These are phyloP conservation scores for Brachypalpus laphriformis DNA, from an alignment of 2,888 invertebrate genomes.

Conservation along the genomic window DNA sequence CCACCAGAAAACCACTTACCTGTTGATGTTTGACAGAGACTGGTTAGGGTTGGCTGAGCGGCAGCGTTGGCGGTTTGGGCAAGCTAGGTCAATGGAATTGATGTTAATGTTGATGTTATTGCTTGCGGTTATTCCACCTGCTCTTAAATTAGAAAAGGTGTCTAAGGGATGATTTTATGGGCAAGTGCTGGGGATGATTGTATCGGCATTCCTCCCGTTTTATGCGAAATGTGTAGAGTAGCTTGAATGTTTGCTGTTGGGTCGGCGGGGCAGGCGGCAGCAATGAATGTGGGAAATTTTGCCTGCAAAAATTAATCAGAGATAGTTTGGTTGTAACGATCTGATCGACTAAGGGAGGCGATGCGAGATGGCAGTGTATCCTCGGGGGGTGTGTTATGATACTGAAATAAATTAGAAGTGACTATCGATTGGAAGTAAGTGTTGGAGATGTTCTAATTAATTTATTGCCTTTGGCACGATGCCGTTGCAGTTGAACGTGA, in stretches of 20 bases:
- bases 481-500: conserved; percentile 41
- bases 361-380: not conserved
- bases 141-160: conserved; percentile 59
- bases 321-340: conserved; percentile 18
- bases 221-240: not conserved
- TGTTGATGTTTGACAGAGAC: conserved; percentile 57
- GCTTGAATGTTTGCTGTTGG: conserved; percentile 8
- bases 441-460: conserved; percentile 58
- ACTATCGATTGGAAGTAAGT: conserved; percentile 44
- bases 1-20: conserved; percentile 44
- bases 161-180: conserved; percentile 61
- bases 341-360: not conserved
- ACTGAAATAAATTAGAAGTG: conserved; percentile 54
- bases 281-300: conserved; percentile 43
- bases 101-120: conserved; percentile 63
- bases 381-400: conserved; percentile 48
- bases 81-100: conserved; percentile 58
- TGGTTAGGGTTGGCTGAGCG: conserved; percentile 40
- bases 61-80: conserved; percentile 19
- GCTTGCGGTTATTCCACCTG: conserved; percentile 65
- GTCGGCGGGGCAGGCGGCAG: not conserved
- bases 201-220: not conserved
- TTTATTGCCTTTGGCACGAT: conserved; percentile 48
- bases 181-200: not conserved
- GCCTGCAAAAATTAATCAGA: conserved; percentile 56